These are phyloP conservation scores for Campylomormyrus tamandua DNA, from an alignment of 2,113 vertebrate species.

Conservation along the genomic window DNA sequence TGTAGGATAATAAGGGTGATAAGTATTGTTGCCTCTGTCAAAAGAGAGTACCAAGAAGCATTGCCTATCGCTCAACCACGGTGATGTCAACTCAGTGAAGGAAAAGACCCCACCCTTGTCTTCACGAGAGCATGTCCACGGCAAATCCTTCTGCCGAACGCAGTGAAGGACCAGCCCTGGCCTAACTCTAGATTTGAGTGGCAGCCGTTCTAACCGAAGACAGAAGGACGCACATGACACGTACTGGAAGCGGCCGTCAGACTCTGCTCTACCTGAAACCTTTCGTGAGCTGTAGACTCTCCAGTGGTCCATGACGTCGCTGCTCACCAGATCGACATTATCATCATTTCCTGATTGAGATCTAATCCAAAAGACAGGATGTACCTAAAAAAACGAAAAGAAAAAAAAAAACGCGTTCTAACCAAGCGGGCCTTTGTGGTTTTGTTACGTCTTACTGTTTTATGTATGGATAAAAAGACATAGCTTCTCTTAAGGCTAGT, in stretches of 20 bases:
- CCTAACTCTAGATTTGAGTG: neutral
- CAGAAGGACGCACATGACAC: neutral
- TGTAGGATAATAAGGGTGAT: neutral
- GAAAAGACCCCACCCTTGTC: neutral
- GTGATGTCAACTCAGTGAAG: neutral
- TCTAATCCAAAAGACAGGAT: neutral
- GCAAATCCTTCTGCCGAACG: neutral
- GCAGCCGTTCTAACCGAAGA: neutral
- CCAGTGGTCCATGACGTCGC: neutral
- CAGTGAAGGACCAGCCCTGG: neutral
- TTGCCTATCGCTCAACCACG: neutral
- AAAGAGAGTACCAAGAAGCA: neutral
- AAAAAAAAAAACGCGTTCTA: neutral
- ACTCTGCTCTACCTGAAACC: neutral
- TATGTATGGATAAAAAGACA: slow-evolving; percentile 16
- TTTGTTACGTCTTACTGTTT: slow-evolving; percentile 21
- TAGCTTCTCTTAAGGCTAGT: slow-evolving; percentile 13
- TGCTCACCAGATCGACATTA: neutral
- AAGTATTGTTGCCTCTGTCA: neutral
- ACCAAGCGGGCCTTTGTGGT: slow-evolving; percentile 14
- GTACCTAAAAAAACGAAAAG: neutral
- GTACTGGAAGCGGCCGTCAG: neutral
- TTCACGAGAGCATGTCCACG: neutral
- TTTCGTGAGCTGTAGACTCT: neutral
- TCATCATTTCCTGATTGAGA: neutral